Evolutionary conservation across 2,888 invertebrate genomes (phyloP), one percentile per base, ranked within the genome.

Genomic region (Glyphotaelius pellucidus): DNA sequence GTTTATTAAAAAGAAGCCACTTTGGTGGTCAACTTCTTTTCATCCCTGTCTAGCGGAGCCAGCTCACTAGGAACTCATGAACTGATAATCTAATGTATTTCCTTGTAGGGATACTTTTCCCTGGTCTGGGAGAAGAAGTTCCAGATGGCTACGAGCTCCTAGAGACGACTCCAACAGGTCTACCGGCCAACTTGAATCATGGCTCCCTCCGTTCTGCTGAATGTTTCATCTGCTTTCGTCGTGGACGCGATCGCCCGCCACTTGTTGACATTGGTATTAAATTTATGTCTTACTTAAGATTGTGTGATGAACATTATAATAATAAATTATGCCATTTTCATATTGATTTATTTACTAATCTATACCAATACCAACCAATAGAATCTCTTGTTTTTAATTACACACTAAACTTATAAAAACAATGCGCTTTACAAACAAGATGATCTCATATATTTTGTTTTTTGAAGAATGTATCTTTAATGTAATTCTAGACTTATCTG

Each of bases 181-280:
- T 98, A 94, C 97, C 98, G 35, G 99, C 99, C 0, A 99, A 99
- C 95, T 96, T 99, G 93, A 99, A 99, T 95, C 99, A 99, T 97
- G 99, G 99, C 67, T 99, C 99, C 94, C 97, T 99, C 94, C 97
- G 99, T 83, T 98, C 99, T 92, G 98, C 98, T 11, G 98, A 99
- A 95, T 99, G 99, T 95, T 99, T 97, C 95, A 96, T 99, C 91
- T 99, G 99, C 95, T 98, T 97, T 95, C 97, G 98, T 93, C 96
- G 99, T 92, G 99, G 99, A 52, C 97, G 98, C 94, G 99, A 99
- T 95, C 98, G 98, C 94, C 98, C 99, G 90, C 99, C 99, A 14
- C 97, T 99, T 93, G 99, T 99, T 89, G 99, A 99, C 96, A 98
- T 99, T 94, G 99, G 99, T 99, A 96, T 96, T n/a, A 85, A 38